Evolutionary conservation across 1,140 invertebrate species (phyloP).

Genomic region (Leptinotarsa undecemlineata): DNA sequence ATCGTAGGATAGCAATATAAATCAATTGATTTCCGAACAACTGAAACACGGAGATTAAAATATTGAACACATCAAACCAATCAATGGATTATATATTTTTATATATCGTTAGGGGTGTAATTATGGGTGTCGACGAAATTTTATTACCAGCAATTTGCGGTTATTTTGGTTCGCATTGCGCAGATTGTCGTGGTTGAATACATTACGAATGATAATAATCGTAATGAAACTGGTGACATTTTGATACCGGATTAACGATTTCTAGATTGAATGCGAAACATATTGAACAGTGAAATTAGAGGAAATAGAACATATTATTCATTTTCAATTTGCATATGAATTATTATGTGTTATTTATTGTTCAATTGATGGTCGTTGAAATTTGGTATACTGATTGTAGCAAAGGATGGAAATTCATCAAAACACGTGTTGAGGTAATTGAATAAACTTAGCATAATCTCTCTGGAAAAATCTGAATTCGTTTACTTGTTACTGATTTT

Average conservation of each 20-base stretch:
- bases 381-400: too few species aligned
- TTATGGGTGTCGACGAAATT: slow-evolving; percentile 3
- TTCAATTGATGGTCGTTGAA: too few species aligned
- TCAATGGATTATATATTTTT: not conserved
- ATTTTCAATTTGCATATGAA: not conserved
- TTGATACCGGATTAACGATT: slow-evolving; percentile 8
- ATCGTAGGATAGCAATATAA: too few species aligned
- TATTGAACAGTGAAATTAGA: not conserved
- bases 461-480: too few species aligned
- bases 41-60: too few species aligned
- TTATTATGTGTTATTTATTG: too few species aligned
- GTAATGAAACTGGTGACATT: slow-evolving; percentile 17
- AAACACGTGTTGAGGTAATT: too few species aligned
- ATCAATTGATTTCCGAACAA: too few species aligned
- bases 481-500: too few species aligned
- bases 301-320: not conserved
- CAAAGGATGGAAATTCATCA: too few species aligned
- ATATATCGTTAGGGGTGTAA: not conserved
- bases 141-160: slow-evolving; percentile 18
- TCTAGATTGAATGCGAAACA: slow-evolving; percentile 2
- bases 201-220: slow-evolving; percentile 14
- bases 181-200: slow-evolving; percentile 11
- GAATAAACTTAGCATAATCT: too few species aligned
- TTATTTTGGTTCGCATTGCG: slow-evolving; percentile 1
- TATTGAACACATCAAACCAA: too few species aligned